Conservation (phyloP, 2,113 vertebrate species). For the Vidua chalybeata region DNA sequence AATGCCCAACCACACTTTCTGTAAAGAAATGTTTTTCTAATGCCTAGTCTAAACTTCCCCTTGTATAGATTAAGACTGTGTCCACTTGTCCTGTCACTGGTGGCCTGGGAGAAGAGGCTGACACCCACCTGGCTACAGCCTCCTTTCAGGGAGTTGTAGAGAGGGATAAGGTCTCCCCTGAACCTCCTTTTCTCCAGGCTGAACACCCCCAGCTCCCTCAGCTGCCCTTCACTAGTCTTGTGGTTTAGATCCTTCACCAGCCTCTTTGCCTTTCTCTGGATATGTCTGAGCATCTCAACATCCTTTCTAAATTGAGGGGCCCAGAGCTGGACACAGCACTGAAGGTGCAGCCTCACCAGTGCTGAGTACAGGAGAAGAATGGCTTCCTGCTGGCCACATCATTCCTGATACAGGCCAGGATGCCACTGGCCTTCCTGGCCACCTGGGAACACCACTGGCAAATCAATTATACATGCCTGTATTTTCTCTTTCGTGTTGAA, state of each 20-base stretch:
- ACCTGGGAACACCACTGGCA: neutral
- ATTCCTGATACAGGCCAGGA: neutral
- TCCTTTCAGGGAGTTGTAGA: neutral
- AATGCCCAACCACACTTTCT: neutral
- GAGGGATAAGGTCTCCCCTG: too few species aligned
- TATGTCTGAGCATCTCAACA: fast-evolving
- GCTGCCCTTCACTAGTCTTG: fast-evolving
- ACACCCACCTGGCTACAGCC: neutral
- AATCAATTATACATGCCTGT: neutral
- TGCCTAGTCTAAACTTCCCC: neutral
- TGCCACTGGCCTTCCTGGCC: neutral
- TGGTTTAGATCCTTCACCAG: neutral
- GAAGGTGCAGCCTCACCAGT: neutral
- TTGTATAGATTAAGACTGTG: neutral
- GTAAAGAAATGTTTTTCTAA: neutral
- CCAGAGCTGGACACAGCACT: neutral
- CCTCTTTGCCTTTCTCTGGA: too few species aligned
- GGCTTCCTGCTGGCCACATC: neutral
- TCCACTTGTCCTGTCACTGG: too few species aligned
- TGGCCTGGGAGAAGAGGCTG: fast-evolving
- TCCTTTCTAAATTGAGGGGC: neutral
- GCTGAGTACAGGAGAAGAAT: neutral
- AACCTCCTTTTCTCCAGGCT: neutral
- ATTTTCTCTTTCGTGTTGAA: neutral
- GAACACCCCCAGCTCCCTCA: neutral